Evolutionary conservation across 2,888 invertebrate species (phyloP).

Genomic region (Venusia cambrica): DNA sequence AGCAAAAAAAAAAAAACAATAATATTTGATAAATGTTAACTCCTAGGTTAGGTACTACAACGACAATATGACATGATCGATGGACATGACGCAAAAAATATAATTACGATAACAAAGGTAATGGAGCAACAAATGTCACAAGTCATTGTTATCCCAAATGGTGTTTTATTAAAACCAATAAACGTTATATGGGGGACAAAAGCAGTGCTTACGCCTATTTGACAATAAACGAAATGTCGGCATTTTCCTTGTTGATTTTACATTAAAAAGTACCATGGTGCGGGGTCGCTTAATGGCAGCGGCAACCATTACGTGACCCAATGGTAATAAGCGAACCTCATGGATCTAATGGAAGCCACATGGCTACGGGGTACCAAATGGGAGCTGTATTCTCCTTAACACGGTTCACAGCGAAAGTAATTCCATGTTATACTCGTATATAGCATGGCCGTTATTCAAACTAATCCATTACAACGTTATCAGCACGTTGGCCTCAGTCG

Average conservation of each 20-base stretch:
- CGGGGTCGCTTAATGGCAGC: conserved; percentile 66
- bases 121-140: conserved; percentile 41
- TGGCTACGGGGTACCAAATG: conserved; percentile 41
- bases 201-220: conserved; percentile 56
- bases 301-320: conserved; percentile 63
- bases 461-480: conserved; percentile 46
- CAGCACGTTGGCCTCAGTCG: conserved; percentile 50
- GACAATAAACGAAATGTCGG: conserved; percentile 62
- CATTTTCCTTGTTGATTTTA: conserved; percentile 64
- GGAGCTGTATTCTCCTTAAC: conserved; percentile 11
- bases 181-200: conserved; percentile 58
- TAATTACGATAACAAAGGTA: conserved; percentile 25
- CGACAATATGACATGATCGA: conserved; percentile 22
- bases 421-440: conserved; percentile 13
- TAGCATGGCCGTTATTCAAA: conserved; percentile 25
- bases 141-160: conserved; percentile 43
- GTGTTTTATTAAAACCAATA: conserved; percentile 65
- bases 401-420: conserved; percentile 13
- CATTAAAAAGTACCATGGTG: conserved; percentile 61
- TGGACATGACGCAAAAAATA: conserved; percentile 13
- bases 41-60: too few relatives aligned
- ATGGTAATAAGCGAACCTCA: conserved; percentile 65
- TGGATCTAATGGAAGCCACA: conserved; percentile 63
- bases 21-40: too few relatives aligned
- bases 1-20: too few relatives aligned